These are phyloP conservation scores for Schizothorax lantsangensis DNA, from an alignment of 2,797 vertebrate genomes.

Conservation along the genomic window DNA sequence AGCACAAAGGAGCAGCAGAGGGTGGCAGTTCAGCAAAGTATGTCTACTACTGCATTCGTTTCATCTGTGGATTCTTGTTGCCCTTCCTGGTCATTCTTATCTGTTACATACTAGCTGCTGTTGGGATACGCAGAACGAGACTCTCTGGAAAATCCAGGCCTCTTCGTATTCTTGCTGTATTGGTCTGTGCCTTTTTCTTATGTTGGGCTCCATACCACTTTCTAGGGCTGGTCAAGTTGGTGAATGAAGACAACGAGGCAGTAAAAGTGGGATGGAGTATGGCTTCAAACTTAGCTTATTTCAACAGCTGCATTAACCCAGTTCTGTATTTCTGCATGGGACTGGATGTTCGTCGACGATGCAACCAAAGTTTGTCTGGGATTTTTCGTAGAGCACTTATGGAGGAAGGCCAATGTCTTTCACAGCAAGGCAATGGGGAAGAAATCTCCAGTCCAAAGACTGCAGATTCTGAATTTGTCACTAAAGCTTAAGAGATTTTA, in stretches of 20 bases:
- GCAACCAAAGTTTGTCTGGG: slow-evolving; percentile 66
- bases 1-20: slow-evolving; percentile 51
- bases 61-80: slow-evolving; percentile 76
- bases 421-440: slow-evolving; percentile 59
- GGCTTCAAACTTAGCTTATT: slow-evolving; percentile 72
- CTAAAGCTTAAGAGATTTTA: neutral
- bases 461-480: neutral
- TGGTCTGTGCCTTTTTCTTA: slow-evolving; percentile 80
- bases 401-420: slow-evolving; percentile 61
- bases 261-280: slow-evolving; percentile 69
- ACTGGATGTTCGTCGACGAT: slow-evolving; percentile 60
- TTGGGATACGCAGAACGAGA: slow-evolving; percentile 73
- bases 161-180: slow-evolving; percentile 69
- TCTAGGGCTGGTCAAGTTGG: slow-evolving; percentile 77
- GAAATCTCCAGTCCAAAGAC: slow-evolving; percentile 50
- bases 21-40: slow-evolving; percentile 43
- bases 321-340: slow-evolving; percentile 81
- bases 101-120: slow-evolving; percentile 73
- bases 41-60: slow-evolving; percentile 72
- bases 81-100: slow-evolving; percentile 77
- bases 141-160: slow-evolving; percentile 70
- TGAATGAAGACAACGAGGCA: slow-evolving; percentile 62
- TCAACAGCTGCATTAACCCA: slow-evolving; percentile 82
- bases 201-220: slow-evolving; percentile 82
- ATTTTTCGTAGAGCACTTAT: slow-evolving; percentile 69